Evolutionary conservation across 1,140 invertebrate genomes (phyloP), one percentile per base, ranked within the genome.

Genomic region (Platyura marginata): DNA sequence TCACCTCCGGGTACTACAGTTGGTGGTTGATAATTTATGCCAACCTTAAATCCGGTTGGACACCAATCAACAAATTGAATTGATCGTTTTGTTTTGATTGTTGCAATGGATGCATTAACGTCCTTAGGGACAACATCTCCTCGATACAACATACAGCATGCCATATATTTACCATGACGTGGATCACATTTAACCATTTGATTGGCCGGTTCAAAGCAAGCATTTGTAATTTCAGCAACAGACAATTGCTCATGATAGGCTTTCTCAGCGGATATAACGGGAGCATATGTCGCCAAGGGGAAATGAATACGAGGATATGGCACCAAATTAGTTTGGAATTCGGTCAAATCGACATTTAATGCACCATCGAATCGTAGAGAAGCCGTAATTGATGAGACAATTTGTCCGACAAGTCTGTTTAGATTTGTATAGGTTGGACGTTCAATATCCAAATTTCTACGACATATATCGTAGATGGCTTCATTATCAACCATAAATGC

Each of bases 51-150:
- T 47, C 84, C 84, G 51, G 85, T 89, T 35, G 84, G 85, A 63
- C 84, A 89, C 85, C 86, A 87, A 65, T 89, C 85, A 16, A 90
- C 87, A 60, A 91, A 91, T 64, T 85, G 79, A 52, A 90, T 83
- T 48, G 77, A 76, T 41, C 79, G 69, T 65, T 85, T 80, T 48
- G 77, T 77, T 64, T 84, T 84, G 62, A 83, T 79, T 48, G 75
- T 73, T 8, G 78, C 80, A 58, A 88, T 86, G 25, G 79, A 75
- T 2, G 77, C 74, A 56, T 82, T 81, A 13, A 82, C 78, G 47
- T 81, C 78, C 59, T 78, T 79, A 32, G 76, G 75, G 1, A 77
- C 74, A 15, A 79, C 74, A 52, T 79, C 75, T 41, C 76, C 76
- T 48, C 74, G 62, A 65, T 79, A 81, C 51, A 81, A 56, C 68